A percentile compares a stretch with the other conserved stretches of the same genome.
phyloP scores from a whole-genome alignment of 2,113 vertebrate genomes.

The Coturnix japonica region DNA sequence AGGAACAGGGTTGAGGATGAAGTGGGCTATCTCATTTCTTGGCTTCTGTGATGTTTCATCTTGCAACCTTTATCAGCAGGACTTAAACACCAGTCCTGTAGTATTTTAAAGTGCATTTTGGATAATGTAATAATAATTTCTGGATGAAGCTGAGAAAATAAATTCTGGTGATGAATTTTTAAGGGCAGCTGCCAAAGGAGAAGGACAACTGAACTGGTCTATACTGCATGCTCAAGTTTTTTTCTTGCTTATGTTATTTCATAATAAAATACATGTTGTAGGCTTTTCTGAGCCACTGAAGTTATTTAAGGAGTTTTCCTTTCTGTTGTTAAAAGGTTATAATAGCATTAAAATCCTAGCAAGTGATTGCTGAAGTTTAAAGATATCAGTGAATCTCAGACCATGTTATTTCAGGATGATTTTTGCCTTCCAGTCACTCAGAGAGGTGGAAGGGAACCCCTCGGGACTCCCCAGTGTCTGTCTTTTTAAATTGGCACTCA shows the following conservation, averaged over 20 bases:
- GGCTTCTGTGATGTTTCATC: neutral
- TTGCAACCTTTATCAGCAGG: neutral
- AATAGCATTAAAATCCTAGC: neutral
- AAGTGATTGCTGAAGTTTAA: neutral
- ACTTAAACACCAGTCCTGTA: neutral
- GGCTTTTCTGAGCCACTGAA: neutral
- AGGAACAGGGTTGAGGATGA: neutral
- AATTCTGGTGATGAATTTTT: rapidly evolving
- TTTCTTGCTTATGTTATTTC: neutral
- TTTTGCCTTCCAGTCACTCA: neutral
- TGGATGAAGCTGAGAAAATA: neutral
- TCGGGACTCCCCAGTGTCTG: neutral
- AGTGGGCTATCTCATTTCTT: neutral
- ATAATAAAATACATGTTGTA: neutral
- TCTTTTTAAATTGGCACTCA: neutral
- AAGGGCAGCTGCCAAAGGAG: neutral
- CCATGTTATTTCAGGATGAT: neutral
- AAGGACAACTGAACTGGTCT: neutral
- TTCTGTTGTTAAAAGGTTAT: neutral
- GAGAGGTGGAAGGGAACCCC: too few species aligned
- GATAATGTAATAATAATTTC: neutral
- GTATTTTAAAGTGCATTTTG: neutral
- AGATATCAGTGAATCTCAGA: neutral
- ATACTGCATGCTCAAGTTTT: neutral
- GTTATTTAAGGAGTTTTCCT: neutral